Evolutionary conservation across 1,140 invertebrate species (phyloP).

Genomic region (Drosophila orena): DNA sequence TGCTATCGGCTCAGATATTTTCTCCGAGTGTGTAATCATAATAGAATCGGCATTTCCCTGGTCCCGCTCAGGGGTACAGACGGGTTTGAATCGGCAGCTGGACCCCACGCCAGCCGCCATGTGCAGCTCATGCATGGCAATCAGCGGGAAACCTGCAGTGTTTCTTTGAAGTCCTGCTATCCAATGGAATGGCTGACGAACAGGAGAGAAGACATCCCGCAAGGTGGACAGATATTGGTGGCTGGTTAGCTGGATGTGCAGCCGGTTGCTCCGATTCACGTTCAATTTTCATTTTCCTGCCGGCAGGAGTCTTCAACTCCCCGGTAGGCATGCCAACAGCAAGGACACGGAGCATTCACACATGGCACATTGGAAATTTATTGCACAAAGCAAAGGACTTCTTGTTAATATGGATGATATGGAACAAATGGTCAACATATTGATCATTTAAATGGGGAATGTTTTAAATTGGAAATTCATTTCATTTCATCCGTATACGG

Average conservation of each 20-base stretch:
- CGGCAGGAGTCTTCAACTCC: conserved; percentile 14
- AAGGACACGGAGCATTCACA: neutral
- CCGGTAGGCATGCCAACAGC: conserved; percentile 12
- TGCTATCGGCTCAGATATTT: neutral
- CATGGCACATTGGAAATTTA: neutral
- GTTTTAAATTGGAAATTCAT: neutral
- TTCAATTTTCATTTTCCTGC: conserved; percentile 51
- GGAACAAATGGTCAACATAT: neutral
- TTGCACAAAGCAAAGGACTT: neutral
- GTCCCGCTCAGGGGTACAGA: neutral
- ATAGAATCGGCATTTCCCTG: neutral
- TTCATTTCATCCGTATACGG: too few relatives aligned
- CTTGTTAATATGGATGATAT: neutral
- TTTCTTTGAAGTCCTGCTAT: conserved; percentile 1
- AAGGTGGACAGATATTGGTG: neutral
- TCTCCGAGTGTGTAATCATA: neutral
- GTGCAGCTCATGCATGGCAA: conserved; percentile 56
- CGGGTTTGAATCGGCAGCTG: conserved; percentile 22
- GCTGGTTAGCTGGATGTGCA: conserved; percentile 14
- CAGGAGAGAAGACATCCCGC: neutral
- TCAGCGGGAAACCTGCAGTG: conserved; percentile 27
- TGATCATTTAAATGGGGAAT: neutral
- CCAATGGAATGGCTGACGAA: neutral
- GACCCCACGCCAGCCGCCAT: conserved; percentile 36
- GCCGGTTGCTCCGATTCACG: conserved; percentile 35